Conservation (phyloP, 2,888 invertebrate species). For the Eledona agricola region DNA sequence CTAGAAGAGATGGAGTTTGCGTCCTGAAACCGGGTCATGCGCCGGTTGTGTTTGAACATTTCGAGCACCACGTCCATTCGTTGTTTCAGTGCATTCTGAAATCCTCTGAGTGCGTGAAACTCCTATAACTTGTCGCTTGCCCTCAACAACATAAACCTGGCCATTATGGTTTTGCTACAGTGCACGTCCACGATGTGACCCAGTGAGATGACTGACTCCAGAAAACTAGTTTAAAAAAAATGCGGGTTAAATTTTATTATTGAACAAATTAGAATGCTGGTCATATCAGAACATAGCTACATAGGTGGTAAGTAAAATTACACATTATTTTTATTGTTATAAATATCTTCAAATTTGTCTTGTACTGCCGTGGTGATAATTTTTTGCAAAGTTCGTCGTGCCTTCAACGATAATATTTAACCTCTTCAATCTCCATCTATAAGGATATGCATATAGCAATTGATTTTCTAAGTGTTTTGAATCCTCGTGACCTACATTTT, state of each 20-base stretch:
- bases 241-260: slow-evolving; percentile 6
- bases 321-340: not conserved
- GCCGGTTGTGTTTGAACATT: no score
- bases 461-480: slow-evolving; percentile 32
- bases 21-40: slow-evolving; percentile 22
- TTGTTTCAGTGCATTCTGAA: slow-evolving; percentile 29
- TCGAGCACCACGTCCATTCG: slow-evolving; percentile 8
- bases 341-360: not conserved
- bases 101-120: slow-evolving; percentile 17
- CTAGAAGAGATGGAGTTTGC: not conserved
- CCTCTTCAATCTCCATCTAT: not conserved
- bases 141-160: slow-evolving; percentile 19
- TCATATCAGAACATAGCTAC: slow-evolving; percentile 28
- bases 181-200: no score
- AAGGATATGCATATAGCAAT: slow-evolving; percentile 10
- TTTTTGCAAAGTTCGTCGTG: no score
- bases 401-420: not conserved
- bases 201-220: slow-evolving; percentile 9
- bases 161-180: slow-evolving; percentile 2
- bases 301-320: slow-evolving; percentile 28
- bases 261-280: slow-evolving; percentile 22
- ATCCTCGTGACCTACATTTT: slow-evolving; percentile 34
- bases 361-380: no score
- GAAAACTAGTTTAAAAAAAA: no score
- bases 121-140: not conserved